Conservation (phyloP, 2,888 invertebrate species). For the Ophion costatus region DNA sequence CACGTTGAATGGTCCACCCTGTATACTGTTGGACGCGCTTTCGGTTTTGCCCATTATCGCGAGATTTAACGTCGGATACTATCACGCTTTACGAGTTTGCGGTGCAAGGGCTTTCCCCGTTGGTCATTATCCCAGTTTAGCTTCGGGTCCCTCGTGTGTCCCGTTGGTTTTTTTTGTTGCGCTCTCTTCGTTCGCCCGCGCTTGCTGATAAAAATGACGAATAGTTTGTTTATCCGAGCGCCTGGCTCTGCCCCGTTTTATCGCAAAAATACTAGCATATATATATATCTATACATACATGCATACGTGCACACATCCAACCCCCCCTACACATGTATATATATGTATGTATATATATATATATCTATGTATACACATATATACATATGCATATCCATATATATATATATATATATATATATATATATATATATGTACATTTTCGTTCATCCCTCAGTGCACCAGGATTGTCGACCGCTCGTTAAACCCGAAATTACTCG, state of each 20-base stretch:
- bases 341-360: background rate
- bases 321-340: background rate
- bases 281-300: too few relatives aligned
- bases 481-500: constrained; percentile 34
- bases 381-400: background rate
- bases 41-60: constrained; percentile 42
- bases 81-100: constrained; percentile 46
- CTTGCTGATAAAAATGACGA: constrained; percentile 59
- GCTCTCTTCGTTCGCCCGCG: constrained; percentile 4
- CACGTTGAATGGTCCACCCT: too few relatives aligned
- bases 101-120: constrained; percentile 22
- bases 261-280: constrained; percentile 1
- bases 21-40: constrained; percentile 24
- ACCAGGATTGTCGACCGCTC: background rate
- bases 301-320: too few relatives aligned
- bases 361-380: background rate
- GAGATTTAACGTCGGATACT: constrained; percentile 46
- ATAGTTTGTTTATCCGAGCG: constrained; percentile 46
- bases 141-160: constrained; percentile 14
- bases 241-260: constrained; percentile 3
- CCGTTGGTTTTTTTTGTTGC: constrained; percentile 4
- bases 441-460: background rate
- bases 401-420: background rate
- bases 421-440: background rate
- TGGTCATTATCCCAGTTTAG: constrained; percentile 49